These are phyloP conservation scores for Amblyjoppa proteus DNA, from an alignment of 2,888 invertebrate genomes.

Conservation along the genomic window DNA sequence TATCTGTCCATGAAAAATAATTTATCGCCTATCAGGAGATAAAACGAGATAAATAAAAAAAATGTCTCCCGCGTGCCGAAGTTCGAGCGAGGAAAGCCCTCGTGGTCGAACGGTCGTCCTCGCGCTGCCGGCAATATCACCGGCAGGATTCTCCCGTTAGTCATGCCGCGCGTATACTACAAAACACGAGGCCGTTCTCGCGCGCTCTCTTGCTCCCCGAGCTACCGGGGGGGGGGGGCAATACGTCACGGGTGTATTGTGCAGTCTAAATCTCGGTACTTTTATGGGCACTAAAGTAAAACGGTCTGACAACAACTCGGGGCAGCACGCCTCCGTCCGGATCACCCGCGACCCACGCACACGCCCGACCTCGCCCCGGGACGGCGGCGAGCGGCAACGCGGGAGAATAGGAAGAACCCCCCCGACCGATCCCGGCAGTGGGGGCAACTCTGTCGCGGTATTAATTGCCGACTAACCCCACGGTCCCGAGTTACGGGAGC, in stretches of 20 bases:
- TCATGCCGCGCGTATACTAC: slow-evolving; percentile 40
- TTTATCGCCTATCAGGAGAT: background rate
- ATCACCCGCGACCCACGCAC: slow-evolving; percentile 70
- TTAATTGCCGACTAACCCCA: slow-evolving; percentile 61
- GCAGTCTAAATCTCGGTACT: slow-evolving; percentile 84
- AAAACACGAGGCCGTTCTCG: slow-evolving; percentile 55
- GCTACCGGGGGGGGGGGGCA: slow-evolving; percentile 71
- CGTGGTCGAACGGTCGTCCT: slow-evolving; percentile 74
- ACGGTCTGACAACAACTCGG: slow-evolving; percentile 83
- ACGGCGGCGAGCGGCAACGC: slow-evolving; percentile 25
- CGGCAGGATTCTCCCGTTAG: slow-evolving; percentile 52
- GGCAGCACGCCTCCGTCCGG: slow-evolving; percentile 70
- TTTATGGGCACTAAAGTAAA: slow-evolving; percentile 85
- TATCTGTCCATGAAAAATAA: background rate
- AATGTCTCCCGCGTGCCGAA: slow-evolving; percentile 27
- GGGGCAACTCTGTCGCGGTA: slow-evolving; percentile 55
- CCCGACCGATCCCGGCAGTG: slow-evolving; percentile 19
- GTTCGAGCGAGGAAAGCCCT: slow-evolving; percentile 47
- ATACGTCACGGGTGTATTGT: slow-evolving; percentile 83
- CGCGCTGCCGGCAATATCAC: slow-evolving; percentile 47
- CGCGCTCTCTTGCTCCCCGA: slow-evolving; percentile 39
- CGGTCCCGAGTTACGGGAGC: slow-evolving; percentile 49
- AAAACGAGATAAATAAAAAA: background rate
- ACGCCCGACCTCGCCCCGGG: slow-evolving; percentile 32
- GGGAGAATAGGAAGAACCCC: slow-evolving; percentile 38